Conservation (phyloP, 1,140 invertebrate species). For the Brachionus rubens region DNA sequence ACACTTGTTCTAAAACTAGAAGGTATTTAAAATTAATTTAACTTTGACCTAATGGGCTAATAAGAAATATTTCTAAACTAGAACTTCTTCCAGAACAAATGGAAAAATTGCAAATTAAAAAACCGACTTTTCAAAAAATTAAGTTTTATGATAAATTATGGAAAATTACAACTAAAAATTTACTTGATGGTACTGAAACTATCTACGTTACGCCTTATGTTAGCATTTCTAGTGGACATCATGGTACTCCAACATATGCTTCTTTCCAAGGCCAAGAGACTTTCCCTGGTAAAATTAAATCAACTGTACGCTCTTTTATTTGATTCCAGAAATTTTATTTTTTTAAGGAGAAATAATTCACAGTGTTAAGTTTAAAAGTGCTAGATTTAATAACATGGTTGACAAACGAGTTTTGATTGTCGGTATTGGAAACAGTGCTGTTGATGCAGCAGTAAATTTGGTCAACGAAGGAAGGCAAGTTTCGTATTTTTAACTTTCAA, state of each 20-base stretch:
- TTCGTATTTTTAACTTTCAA: background rate
- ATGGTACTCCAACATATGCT: conserved; percentile 53
- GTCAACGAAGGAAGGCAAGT: conserved; percentile 53
- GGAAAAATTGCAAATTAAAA: conserved; percentile 49
- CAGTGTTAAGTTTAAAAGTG: conserved; percentile 55
- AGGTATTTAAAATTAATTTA: conserved; percentile 50
- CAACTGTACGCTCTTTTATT: too few relatives aligned
- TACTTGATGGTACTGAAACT: conserved; percentile 48
- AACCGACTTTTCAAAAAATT: conserved; percentile 48
- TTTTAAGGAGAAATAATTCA: conserved; percentile 55
- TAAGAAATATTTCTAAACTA: background rate
- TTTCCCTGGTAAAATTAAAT: conserved; percentile 51
- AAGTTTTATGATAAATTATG: conserved; percentile 50
- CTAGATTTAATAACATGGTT: conserved; percentile 51
- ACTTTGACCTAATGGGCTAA: too few relatives aligned
- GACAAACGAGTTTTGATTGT: conserved; percentile 55
- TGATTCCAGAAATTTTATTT: too few relatives aligned
- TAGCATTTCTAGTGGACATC: conserved; percentile 55
- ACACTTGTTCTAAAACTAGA: conserved; percentile 50
- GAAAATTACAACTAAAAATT: conserved; percentile 42
- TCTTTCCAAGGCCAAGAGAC: conserved; percentile 53
- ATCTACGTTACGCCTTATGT: conserved; percentile 48
- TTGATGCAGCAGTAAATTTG: conserved; percentile 55
- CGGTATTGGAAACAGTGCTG: conserved; percentile 58
- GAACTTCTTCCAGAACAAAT: background rate